Conservation (phyloP, 2,888 invertebrate genomes). For the Plutella xylostella region DNA sequence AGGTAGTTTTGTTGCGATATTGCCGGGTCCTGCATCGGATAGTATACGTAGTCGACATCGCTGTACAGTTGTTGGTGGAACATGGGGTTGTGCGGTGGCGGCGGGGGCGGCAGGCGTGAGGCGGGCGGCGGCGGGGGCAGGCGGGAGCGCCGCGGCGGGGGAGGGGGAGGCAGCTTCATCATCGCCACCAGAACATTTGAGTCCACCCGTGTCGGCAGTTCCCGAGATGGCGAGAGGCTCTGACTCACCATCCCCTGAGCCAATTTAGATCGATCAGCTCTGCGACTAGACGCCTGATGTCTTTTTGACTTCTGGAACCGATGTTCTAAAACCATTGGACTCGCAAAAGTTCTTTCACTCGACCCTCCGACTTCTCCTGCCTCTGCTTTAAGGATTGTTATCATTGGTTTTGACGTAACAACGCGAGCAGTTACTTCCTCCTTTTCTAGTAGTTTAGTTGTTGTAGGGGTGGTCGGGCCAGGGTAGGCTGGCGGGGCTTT, state of each 20-base stretch:
- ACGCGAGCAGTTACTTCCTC: constrained; percentile 82
- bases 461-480: constrained; percentile 32
- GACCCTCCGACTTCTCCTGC: constrained; percentile 75
- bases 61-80: constrained; percentile 92
- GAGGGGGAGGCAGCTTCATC: constrained; percentile 71
- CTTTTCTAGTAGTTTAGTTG: constrained; percentile 38
- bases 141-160: constrained; percentile 68
- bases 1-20: constrained; percentile 92
- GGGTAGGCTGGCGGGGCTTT: constrained; percentile 79
- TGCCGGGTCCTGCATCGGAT: constrained; percentile 89
- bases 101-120: constrained; percentile 74
- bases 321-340: constrained; percentile 61
- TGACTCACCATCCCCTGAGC: constrained; percentile 53
- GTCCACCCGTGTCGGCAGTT: constrained; percentile 43
- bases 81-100: constrained; percentile 86
- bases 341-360: constrained; percentile 67
- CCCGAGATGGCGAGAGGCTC: constrained; percentile 58
- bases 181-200: constrained; percentile 70
- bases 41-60: constrained; percentile 92
- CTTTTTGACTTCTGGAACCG: constrained; percentile 62
- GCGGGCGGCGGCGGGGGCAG: constrained; percentile 77
- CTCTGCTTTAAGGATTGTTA: constrained; percentile 81
- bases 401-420: constrained; percentile 81
- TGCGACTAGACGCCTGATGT: constrained; percentile 66
- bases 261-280: constrained; percentile 72